Percentiles rank a stretch among this genome's conserved stretches.
These are phyloP conservation scores for Lissonota sp. DNA, from an alignment of 2,888 invertebrate species.

Conservation along the genomic window DNA sequence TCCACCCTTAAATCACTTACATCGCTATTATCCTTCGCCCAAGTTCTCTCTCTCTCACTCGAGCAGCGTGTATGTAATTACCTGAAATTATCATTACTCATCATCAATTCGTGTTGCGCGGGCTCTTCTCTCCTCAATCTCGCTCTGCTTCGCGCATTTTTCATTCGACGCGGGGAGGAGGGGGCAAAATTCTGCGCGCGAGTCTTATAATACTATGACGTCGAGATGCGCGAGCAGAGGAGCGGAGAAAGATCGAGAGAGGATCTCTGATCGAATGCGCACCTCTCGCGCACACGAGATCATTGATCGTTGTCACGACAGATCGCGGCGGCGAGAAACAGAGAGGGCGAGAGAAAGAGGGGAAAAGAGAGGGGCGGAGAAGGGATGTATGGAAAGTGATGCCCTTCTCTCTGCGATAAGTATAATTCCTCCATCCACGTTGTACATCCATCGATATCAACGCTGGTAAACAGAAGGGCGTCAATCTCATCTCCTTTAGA, in stretches of 20 bases:
- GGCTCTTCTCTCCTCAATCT: slow-evolving; percentile 48
- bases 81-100: slow-evolving; percentile 74
- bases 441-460: not conserved
- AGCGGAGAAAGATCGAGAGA: slow-evolving; percentile 28
- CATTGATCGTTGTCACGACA: slow-evolving; percentile 61
- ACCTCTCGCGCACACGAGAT: slow-evolving; percentile 28
- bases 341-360: not conserved
- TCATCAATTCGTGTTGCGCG: slow-evolving; percentile 67
- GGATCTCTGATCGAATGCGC: slow-evolving; percentile 33
- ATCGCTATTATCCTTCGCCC: slow-evolving; percentile 68
- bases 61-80: slow-evolving; percentile 69
- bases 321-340: not conserved
- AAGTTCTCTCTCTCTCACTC: slow-evolving; percentile 31
- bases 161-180: slow-evolving; percentile 52
- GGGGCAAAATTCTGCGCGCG: slow-evolving; percentile 42
- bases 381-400: slow-evolving; percentile 53
- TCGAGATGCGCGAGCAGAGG: not conserved
- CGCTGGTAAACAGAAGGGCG: not conserved
- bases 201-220: slow-evolving; percentile 41
- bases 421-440: slow-evolving; percentile 23
- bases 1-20: slow-evolving; percentile 72
- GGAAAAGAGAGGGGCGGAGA: not conserved
- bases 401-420: slow-evolving; percentile 33
- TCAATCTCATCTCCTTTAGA: too few relatives aligned
- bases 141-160: slow-evolving; percentile 41